phyloP scores from a whole-genome alignment of 2,888 invertebrate genomes.

The Cataglyphis rosenhaueri region DNA sequence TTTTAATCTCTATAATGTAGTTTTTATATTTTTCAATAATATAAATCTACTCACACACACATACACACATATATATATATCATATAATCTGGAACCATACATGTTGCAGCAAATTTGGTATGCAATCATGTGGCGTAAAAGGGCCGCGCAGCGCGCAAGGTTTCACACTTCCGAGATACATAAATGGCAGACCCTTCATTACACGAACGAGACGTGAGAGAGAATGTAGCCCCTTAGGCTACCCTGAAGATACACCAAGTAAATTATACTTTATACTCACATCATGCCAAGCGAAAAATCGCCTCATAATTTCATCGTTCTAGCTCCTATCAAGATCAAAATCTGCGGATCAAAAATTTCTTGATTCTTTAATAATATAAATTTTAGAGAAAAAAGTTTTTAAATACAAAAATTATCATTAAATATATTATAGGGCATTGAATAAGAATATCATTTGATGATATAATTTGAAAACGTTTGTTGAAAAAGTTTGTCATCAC shows the following conservation, averaged over 20 bases:
- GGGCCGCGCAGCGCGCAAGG: slow-evolving; percentile 21
- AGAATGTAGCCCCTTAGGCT: slow-evolving; percentile 38
- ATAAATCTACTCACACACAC: background rate
- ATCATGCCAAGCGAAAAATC: slow-evolving; percentile 34
- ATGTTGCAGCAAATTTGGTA: slow-evolving; percentile 36
- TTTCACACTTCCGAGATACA: slow-evolving; percentile 60
- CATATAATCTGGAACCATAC: background rate
- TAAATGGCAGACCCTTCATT: slow-evolving; percentile 61
- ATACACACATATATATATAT: too few relatives aligned
- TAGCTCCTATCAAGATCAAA: background rate
- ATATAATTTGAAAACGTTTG: too few relatives aligned
- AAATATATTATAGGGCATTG: background rate
- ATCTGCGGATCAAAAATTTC: background rate
- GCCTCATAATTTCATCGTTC: slow-evolving; percentile 28
- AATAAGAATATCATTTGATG: too few relatives aligned
- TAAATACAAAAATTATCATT: background rate
- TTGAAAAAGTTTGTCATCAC: too few relatives aligned
- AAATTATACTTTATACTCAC: slow-evolving; percentile 53
- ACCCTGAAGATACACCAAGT: slow-evolving; percentile 19
- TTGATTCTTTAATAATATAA: background rate
- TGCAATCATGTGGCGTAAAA: slow-evolving; percentile 56
- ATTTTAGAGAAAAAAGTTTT: background rate
- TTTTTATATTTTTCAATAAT: background rate
- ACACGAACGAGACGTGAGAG: slow-evolving; percentile 37
- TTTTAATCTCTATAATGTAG: background rate